These are phyloP conservation scores for Yponomeuta plumbellus DNA, from an alignment of 2,888 invertebrate species.

Conservation along the genomic window DNA sequence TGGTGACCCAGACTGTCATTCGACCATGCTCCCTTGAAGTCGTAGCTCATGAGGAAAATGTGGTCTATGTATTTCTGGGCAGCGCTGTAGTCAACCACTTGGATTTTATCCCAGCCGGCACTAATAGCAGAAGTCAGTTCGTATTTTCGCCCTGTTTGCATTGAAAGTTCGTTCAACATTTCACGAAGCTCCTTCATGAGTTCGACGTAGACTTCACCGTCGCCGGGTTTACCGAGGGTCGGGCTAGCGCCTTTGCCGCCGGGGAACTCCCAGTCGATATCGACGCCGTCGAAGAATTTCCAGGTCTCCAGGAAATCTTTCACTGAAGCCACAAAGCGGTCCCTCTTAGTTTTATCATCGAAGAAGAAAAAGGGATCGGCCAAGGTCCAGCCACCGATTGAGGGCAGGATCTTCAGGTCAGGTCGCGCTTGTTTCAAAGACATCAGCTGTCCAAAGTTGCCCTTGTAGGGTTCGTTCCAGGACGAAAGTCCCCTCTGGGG, in stretches of 20 bases:
- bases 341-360: conserved; percentile 55
- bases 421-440: conserved; percentile 65
- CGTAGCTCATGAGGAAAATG: conserved; percentile 70
- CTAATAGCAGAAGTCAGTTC: conserved; percentile 71
- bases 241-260: conserved; percentile 71
- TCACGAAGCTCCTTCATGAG: conserved; percentile 65
- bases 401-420: conserved; percentile 64
- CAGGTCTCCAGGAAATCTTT: conserved; percentile 67
- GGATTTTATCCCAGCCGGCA: conserved; percentile 70
- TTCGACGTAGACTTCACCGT: conserved; percentile 56
- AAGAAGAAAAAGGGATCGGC: conserved; percentile 72
- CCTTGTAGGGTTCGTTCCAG: conserved; percentile 72
- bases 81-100: conserved; percentile 63
- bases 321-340: conserved; percentile 62
- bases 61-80: conserved; percentile 72
- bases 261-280: conserved; percentile 73
- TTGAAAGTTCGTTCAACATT: conserved; percentile 61
- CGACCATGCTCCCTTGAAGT: conserved; percentile 71
- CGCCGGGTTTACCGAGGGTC: conserved; percentile 59
- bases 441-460: conserved; percentile 70
- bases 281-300: conserved; percentile 72
- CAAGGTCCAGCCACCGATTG: conserved; percentile 67
- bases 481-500: conserved; percentile 66
- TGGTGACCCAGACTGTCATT: conserved; percentile 67
- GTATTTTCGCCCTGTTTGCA: conserved; percentile 61